phyloP scores from a whole-genome alignment of 2,888 invertebrate genomes.

The Acleris literana region DNA sequence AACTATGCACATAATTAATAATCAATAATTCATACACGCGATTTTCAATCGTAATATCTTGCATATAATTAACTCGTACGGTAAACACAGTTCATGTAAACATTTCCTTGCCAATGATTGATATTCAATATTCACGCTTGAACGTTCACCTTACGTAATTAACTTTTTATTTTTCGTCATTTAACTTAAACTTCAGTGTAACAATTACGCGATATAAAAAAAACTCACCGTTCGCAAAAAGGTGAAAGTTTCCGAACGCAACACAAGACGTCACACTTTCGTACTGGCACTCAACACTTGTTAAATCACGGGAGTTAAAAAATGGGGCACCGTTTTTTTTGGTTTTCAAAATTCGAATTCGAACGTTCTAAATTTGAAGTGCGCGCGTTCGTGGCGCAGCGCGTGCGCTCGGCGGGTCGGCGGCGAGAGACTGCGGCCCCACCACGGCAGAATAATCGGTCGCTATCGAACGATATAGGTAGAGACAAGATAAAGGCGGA shows the following conservation, averaged over 20 bases:
- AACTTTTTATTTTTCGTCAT: conserved; percentile 5
- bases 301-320: conserved; percentile 39
- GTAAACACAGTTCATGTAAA: conserved; percentile 1
- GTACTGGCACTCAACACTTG: conserved; percentile 72
- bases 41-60: conserved; percentile 2
- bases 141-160: conserved; percentile 22
- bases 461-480: conserved; percentile 71
- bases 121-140: conserved; percentile 35
- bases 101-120: conserved; percentile 17
- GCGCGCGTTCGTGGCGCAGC: conserved; percentile 62
- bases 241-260: conserved; percentile 64
- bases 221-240: conserved; percentile 78
- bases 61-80: conserved; percentile 6
- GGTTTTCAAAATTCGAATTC: conserved; percentile 46
- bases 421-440: conserved; percentile 80
- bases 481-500: conserved; percentile 56
- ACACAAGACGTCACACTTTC: conserved; percentile 53
- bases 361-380: conserved; percentile 49
- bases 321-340: conserved; percentile 44
- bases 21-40: conserved; percentile 5
- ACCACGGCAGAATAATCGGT: conserved; percentile 79
- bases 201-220: conserved; percentile 58
- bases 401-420: conserved; percentile 67
- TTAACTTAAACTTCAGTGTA: conserved; percentile 13
- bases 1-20: conserved; percentile 1